Evolutionary conservation across 2,888 invertebrate genomes (phyloP).

Genomic region (Platerodrilus igneus): DNA sequence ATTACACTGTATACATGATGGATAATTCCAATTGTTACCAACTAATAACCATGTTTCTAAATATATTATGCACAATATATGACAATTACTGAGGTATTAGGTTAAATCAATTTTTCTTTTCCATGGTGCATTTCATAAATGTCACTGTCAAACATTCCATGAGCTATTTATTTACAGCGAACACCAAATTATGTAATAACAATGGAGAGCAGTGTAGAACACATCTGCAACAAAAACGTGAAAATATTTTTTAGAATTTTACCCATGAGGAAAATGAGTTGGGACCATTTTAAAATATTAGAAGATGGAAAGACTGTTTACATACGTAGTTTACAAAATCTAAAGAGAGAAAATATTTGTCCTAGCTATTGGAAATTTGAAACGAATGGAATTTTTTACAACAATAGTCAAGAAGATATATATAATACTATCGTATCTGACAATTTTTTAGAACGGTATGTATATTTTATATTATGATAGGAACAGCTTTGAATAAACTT

Average conservation of each 20-base stretch:
- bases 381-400: slow-evolving; percentile 45
- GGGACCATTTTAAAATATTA: slow-evolving; percentile 40
- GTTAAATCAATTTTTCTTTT: too few relatives aligned
- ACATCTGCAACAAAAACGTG: slow-evolving; percentile 25
- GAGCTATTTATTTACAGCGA: too few relatives aligned
- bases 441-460: slow-evolving; percentile 43
- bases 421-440: slow-evolving; percentile 38
- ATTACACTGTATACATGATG: too few relatives aligned
- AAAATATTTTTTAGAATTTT: slow-evolving; percentile 39
- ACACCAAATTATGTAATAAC: too few relatives aligned
- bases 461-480: slow-evolving; percentile 6
- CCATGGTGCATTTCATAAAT: too few relatives aligned
- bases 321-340: slow-evolving; percentile 41
- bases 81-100: too few relatives aligned
- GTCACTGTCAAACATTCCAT: too few relatives aligned
- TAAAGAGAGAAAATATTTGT: slow-evolving; percentile 24
- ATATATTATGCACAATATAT: too few relatives aligned
- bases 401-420: slow-evolving; percentile 41
- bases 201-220: slow-evolving; percentile 1
- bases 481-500: neutral
- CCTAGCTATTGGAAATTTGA: slow-evolving; percentile 45
- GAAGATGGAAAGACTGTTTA: slow-evolving; percentile 41
- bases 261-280: slow-evolving; percentile 35
- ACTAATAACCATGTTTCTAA: too few relatives aligned
- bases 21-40: too few relatives aligned